A percentile compares a stretch with the other conserved stretches of the same genome.
Conservation (phyloP, 2,797 vertebrate genomes). For the Halcyon chelicuti region DNA sequence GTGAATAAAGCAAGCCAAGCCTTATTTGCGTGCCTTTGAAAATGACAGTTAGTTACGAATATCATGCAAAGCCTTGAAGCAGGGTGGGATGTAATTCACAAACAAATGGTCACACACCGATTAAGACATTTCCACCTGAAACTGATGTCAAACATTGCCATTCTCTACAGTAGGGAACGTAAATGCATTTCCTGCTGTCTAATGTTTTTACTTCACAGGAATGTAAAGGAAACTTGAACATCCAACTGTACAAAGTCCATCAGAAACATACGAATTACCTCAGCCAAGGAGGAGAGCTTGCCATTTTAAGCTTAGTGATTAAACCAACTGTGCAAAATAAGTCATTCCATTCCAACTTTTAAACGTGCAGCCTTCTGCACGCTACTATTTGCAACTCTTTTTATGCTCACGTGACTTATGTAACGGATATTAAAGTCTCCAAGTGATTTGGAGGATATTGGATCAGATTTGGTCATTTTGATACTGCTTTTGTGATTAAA, state of each 20-base stretch:
- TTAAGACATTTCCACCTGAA: constrained; percentile 41
- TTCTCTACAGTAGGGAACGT: constrained; percentile 26
- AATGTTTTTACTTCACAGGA: constrained; percentile 41
- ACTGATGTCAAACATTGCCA: constrained; percentile 6
- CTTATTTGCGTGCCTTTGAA: not conserved
- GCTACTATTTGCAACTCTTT: not conserved
- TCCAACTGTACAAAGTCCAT: not conserved
- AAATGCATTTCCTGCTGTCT: constrained; percentile 9
- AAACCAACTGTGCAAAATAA: constrained; percentile 9
- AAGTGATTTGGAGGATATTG: not conserved
- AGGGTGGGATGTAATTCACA: constrained; percentile 68
- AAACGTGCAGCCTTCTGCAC: not conserved
- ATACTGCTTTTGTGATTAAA: not conserved
- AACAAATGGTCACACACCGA: constrained; percentile 69
- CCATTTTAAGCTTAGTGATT: constrained; percentile 21
- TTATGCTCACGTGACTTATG: not conserved
- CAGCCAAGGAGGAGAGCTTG: constrained; percentile 41
- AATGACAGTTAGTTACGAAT: constrained; percentile 24
- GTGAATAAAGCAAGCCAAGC: not conserved
- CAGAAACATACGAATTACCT: constrained; percentile 14
- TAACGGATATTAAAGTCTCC: not conserved
- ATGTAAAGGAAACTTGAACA: not conserved
- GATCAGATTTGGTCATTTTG: not conserved
- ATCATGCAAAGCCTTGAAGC: constrained; percentile 78
- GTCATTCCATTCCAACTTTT: not conserved